Evolutionary conservation across 1,140 invertebrate genomes (phyloP), one percentile per base, ranked within the genome.

Genomic region (Ectropis grisescens): DNA sequence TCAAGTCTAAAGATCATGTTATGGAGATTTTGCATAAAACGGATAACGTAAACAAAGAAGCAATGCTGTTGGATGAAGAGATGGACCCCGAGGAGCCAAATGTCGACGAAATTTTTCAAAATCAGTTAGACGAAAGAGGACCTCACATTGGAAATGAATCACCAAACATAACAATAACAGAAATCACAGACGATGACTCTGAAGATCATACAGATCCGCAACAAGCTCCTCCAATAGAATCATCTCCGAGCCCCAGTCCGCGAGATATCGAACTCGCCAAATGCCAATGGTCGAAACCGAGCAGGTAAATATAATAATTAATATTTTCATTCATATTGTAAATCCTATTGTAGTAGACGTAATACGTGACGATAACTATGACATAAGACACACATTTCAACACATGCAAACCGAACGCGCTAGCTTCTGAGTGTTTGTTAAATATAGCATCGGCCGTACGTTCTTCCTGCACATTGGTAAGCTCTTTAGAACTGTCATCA

Each of bases 401-500:
- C 58, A 67, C 55, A 59, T 47, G 67, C 68, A 72, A 69, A 72
- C 64, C 64, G 66, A 70, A 67, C 68, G 61, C 58, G 68, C 58
- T 60, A 57, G 61, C 59, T 66, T 64, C 47, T 71, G 42, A 62
- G 53, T 50, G 56, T 56, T 49, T 60, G 75, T 56, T 76, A 80
- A 72, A 76, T 76, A 75, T 80, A 80, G 71, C 58, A 41, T 56
- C 49, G 52, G 57, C 47, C 49, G 57, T 55, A 47, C 53, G 57
- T 58, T 61, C 65, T 72, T 75, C 66, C 71, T 76, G 69, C 56
- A 70, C 69, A 67, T 62, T 61, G 56, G 68, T 61, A 66, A 65
- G 69, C 65, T 74, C 69, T 76, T 75, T 72, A 75, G 71, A 76
- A 80, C 67, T 75, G 70, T 80, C 68, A 75, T 68, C 70, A 61